Evolutionary conservation across 53 echinoderm and acorn worm genomes (phyloP).

Genomic region (Luidia sarsii): DNA sequence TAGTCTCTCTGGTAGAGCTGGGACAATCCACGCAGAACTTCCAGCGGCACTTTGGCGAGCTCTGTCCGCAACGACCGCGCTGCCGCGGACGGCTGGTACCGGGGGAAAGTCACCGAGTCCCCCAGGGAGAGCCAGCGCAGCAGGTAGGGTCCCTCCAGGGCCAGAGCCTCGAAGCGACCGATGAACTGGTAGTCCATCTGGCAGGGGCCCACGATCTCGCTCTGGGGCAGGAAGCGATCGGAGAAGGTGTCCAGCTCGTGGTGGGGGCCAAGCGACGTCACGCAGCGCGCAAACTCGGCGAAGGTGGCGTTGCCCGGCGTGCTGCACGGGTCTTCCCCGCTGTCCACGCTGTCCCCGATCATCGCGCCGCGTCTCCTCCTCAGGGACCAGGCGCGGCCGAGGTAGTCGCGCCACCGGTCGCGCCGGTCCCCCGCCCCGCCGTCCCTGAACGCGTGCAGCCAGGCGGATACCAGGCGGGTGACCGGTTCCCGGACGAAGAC

Average conservation of each 20-base stretch:
- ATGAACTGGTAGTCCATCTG: constrained; percentile 72
- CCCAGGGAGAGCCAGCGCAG: constrained; percentile 64
- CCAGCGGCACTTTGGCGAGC: constrained; percentile 50
- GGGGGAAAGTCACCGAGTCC: constrained; percentile 56
- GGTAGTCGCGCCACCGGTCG: constrained; percentile 55
- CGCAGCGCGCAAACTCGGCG: constrained; percentile 59
- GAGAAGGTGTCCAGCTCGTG: constrained; percentile 30
- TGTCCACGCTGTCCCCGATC: too few relatives aligned
- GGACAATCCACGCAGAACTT: constrained; percentile 36
- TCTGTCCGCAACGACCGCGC: constrained; percentile 25
- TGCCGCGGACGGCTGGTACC: constrained; percentile 60
- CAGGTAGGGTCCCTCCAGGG: constrained; percentile 60
- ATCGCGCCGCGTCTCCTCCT: not conserved
- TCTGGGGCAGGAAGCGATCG: constrained; percentile 71
- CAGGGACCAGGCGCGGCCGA: constrained; percentile 36
- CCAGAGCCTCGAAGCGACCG: constrained; percentile 77
- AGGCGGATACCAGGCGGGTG: constrained; percentile 67
- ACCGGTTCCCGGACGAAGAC: constrained; percentile 79
- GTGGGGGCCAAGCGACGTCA: constrained; percentile 37
- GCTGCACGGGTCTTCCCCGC: not conserved
- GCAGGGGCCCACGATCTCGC: constrained; percentile 61
- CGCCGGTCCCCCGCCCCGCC: too few relatives aligned
- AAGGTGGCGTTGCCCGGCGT: constrained; percentile 62
- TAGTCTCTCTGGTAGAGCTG: constrained; percentile 71
- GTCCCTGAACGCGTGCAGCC: constrained; percentile 57